These are phyloP conservation scores for Rhamnusium bicolor DNA, from an alignment of 2,888 invertebrate species.

Conservation along the genomic window DNA sequence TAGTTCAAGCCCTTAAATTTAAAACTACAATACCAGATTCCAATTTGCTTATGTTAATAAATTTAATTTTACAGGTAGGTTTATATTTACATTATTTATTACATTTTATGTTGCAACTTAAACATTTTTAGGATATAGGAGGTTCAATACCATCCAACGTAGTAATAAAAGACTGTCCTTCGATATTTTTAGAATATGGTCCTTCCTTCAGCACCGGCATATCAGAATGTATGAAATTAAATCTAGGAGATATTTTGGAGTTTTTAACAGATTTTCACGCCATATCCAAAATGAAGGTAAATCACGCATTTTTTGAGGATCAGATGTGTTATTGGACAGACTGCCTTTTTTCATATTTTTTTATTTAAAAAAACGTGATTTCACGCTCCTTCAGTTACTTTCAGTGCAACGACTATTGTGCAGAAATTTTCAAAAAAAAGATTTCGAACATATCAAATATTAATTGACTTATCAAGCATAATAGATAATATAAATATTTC, in stretches of 20 bases:
- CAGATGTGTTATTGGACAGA: too few relatives aligned
- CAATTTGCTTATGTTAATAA: conserved; percentile 92
- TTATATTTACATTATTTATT: conserved; percentile 34
- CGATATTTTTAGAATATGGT: conserved; percentile 67
- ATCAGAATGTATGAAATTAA: conserved; percentile 94
- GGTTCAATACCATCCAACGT: conserved; percentile 87
- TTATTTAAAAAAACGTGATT: too few relatives aligned
- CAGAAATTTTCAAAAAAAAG: too few relatives aligned
- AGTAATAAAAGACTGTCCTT: conserved; percentile 75
- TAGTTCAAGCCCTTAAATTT: conserved; percentile 96
- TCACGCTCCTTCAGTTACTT: too few relatives aligned
- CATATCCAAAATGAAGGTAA: conserved; percentile 95
- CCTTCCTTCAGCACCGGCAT: conserved; percentile 86
- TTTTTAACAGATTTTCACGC: conserved; percentile 97
- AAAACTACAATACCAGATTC: conserved; percentile 95
- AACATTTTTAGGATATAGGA: conserved; percentile 81
- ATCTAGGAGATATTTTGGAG: conserved; percentile 93
- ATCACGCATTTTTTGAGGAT: too few relatives aligned
- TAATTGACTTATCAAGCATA: too few relatives aligned
- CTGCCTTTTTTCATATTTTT: too few relatives aligned
- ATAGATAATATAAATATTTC: too few relatives aligned
- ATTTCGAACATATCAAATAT: too few relatives aligned
- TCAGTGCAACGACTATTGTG: too few relatives aligned
- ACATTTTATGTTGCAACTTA: conserved; percentile 10
- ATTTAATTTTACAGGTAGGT: conserved; percentile 88